Percentiles rank a stretch among this genome's conserved stretches.
phyloP scores from a whole-genome alignment of 2,888 invertebrate genomes.

The Dexiosoma caninum region DNA sequence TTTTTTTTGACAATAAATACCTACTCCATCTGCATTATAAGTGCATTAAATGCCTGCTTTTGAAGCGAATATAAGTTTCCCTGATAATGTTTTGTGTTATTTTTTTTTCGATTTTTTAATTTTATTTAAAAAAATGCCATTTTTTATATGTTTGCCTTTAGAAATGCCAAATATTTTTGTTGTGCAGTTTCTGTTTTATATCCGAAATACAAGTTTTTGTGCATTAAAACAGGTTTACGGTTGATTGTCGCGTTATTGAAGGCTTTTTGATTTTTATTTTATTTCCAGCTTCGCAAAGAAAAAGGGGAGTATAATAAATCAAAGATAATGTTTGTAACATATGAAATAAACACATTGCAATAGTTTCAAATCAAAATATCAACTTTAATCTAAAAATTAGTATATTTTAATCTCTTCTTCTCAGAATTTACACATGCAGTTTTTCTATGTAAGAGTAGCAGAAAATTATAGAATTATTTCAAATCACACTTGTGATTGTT shows the following conservation, averaged over 20 bases:
- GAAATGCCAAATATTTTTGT: conserved; percentile 59
- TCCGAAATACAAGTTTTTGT: conserved; percentile 24
- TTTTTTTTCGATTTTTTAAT: conserved; percentile 1
- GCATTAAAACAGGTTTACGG: conserved; percentile 48
- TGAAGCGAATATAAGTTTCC: conserved; percentile 14
- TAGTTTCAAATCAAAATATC: no score
- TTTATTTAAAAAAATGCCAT: conserved; percentile 21
- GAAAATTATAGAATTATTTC: no score
- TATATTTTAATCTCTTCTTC: no score
- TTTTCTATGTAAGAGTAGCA: no score
- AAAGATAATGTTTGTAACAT: background rate
- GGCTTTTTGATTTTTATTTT: background rate
- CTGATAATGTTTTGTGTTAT: background rate
- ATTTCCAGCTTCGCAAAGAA: background rate
- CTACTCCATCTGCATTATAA: conserved; percentile 24
- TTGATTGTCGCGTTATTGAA: conserved; percentile 33
- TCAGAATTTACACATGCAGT: no score
- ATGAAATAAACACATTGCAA: background rate
- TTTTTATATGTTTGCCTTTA: conserved; percentile 13
- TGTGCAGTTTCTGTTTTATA: conserved; percentile 11
- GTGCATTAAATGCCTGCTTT: conserved; percentile 43
- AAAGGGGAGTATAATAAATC: background rate
- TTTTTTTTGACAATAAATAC: conserved; percentile 36
- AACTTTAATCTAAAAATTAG: no score
- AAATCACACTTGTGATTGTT: no score